Evolutionary conservation across 2,113 vertebrate species (phyloP), one percentile per base, ranked within the genome.

Genomic region (Toxotes chatareus): DNA sequence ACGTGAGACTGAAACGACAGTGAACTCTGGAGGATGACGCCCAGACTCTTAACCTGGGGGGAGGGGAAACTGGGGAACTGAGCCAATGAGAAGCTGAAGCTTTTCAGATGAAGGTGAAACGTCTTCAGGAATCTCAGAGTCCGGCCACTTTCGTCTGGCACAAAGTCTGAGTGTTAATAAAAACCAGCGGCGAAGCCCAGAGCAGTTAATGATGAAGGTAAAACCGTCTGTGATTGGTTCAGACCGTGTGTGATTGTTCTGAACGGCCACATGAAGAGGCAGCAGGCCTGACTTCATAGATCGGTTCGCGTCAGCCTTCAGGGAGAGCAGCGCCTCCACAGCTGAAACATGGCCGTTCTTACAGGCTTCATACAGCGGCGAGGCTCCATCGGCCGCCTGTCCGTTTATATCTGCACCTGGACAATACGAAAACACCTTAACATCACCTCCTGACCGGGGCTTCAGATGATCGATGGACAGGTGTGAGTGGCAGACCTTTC

Each of bases 371-470:
- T 95, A 97, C 79, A 98, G 93, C 7, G 97, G 95, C 0, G 96
- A 95, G 0, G 97, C 96, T 0, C 91, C 92, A 40, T 98, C 97
- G 14, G 90, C 93, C 63, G 96, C 97, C 89, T 96, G 96, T 2
- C 92, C 96, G 63, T 98, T 97, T 80, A 97, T 92, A 81, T 97
- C 96, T 47, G 95, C 96, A 27, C 96, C 97, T 98, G 81, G 7
- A 79, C 56, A 51, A 62, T 19, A 59, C 4, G 16, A 16, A 61
- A 23, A 57, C 13, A 42, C 23, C 11, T 44, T 61, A 9, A n/a
- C 10, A 40, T 49, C 44, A 62, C 55, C 32, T 21, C 19, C 32
- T 36, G 23, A 59, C 3, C n/a, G 63, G 34, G 12, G 31, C 1
- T 7, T 14, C 4, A 62, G 10, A 40, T 7, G 7, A 12, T 5